phyloP scores from a whole-genome alignment of 2,888 invertebrate genomes.

The Ashinkailepas kermadecensis region DNA sequence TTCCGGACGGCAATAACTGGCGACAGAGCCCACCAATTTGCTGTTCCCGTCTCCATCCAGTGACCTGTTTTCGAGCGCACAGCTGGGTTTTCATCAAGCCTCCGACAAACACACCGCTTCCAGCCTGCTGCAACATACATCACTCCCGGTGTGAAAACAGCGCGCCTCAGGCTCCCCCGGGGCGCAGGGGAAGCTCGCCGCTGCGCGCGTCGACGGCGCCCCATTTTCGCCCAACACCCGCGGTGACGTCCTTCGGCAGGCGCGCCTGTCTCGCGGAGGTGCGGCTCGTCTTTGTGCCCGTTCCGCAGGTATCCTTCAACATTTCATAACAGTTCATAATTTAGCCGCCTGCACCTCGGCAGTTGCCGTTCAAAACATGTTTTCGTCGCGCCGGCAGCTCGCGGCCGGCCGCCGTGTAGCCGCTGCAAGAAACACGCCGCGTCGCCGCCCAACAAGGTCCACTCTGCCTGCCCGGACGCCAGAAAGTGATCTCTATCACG shows the following conservation, averaged over 20 bases:
- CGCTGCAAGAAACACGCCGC: background rate
- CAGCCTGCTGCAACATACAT: constrained; percentile 7
- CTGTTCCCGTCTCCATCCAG: background rate
- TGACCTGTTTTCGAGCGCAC: background rate
- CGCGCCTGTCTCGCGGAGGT: background rate
- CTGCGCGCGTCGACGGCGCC: too few species aligned
- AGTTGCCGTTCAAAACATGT: constrained; percentile 11
- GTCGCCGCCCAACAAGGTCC: background rate
- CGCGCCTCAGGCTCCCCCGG: background rate
- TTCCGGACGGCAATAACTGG: too few species aligned
- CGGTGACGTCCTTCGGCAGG: background rate
- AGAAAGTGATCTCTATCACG: constrained; percentile 10
- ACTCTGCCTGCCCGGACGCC: background rate
- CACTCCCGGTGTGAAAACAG: background rate
- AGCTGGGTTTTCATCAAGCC: background rate
- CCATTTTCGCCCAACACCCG: too few species aligned
- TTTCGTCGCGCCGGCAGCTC: background rate
- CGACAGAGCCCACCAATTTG: too few species aligned
- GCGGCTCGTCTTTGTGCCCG: background rate
- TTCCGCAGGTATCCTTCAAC: constrained; percentile 6
- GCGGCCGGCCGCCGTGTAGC: background rate
- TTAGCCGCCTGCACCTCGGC: background rate
- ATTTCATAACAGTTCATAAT: constrained; percentile 17
- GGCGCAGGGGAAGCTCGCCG: background rate
- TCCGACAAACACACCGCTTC: background rate